A percentile compares a stretch with the other conserved stretches of the same genome.
phyloP scores from a whole-genome alignment of 2,797 vertebrate genomes.

The Parotocinclus haroldoi region DNA sequence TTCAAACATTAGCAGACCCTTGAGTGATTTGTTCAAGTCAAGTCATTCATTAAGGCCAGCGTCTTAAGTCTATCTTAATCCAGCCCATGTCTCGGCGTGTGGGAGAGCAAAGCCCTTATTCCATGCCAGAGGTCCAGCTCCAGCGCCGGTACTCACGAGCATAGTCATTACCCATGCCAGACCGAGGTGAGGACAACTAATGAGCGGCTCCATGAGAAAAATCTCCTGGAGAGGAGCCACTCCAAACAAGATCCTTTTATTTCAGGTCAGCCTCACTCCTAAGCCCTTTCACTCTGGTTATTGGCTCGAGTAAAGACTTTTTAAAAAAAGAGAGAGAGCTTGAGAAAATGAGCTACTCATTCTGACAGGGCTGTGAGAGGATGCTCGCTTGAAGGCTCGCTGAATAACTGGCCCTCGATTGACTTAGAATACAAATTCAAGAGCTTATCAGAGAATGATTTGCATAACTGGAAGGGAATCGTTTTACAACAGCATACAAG shows the following conservation, averaged over 20 bases:
- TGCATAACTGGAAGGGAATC: conserved; percentile 15
- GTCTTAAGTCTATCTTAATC: conserved; percentile 59
- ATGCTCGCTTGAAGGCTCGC: conserved; percentile 32
- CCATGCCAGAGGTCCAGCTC: conserved; percentile 31
- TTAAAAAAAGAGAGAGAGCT: conserved; percentile 1
- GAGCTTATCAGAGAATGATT: conserved; percentile 25
- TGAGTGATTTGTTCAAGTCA: conserved; percentile 64
- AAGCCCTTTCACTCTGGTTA: conserved; percentile 39
- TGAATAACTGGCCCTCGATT: conserved; percentile 23
- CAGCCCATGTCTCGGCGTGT: conserved; percentile 55
- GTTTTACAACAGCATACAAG: conserved; percentile 19
- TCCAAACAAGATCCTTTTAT: conserved; percentile 49
- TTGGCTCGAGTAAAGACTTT: conserved; percentile 25
- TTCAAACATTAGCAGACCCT: conserved; percentile 51
- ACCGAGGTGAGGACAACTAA: conserved; percentile 58
- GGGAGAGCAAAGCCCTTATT: conserved; percentile 23
- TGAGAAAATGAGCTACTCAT: conserved; percentile 40
- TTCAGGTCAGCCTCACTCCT: conserved; percentile 41
- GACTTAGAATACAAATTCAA: conserved; percentile 20
- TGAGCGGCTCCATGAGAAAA: conserved; percentile 52
- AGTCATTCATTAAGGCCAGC: conserved; percentile 52
- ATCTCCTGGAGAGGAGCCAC: conserved; percentile 41
- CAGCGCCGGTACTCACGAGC: conserved; percentile 32
- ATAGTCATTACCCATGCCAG: conserved; percentile 42
- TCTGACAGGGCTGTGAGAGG: conserved; percentile 28